phyloP scores from a whole-genome alignment of 2,797 vertebrate species.

The Acanthopagrus latus region DNA sequence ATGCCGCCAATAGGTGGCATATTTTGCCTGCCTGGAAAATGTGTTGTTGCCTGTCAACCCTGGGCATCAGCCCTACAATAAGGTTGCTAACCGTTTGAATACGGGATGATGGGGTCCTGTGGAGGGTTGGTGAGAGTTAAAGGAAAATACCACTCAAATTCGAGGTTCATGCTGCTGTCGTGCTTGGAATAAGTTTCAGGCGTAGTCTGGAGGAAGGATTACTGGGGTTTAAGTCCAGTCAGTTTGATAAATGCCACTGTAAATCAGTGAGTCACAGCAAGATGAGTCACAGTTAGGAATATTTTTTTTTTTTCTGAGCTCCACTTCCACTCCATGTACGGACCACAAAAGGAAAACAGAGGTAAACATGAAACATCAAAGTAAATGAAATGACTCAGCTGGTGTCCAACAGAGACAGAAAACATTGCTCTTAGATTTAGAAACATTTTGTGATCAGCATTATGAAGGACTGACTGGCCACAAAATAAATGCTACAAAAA shows the following conservation, averaged over 20 bases:
- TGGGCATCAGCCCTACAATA: constrained; percentile 64
- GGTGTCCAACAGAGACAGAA: background rate
- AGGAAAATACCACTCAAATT: constrained; percentile 54
- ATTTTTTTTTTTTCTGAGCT: constrained; percentile 11
- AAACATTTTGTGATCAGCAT: background rate
- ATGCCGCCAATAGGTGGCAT: constrained; percentile 61
- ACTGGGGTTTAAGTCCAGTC: background rate
- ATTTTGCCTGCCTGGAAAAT: constrained; percentile 69
- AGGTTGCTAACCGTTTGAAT: constrained; percentile 64
- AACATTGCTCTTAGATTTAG: background rate
- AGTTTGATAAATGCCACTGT: background rate
- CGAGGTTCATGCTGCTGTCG: constrained; percentile 23
- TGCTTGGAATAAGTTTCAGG: background rate
- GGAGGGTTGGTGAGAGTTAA: constrained; percentile 10
- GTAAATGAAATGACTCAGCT: background rate
- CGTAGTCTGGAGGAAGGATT: background rate
- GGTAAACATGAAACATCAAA: background rate
- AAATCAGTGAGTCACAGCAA: background rate
- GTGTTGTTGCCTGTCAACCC: constrained; percentile 73
- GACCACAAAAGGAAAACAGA: constrained; percentile 39
- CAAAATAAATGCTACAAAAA: constrained; percentile 4
- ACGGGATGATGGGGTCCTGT: constrained; percentile 21
- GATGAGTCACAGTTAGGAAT: constrained; percentile 27
- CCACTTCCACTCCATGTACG: constrained; percentile 2
- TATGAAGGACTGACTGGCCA: constrained; percentile 3